Evolutionary conservation across 92 coral and sea anemone species (phyloP), one percentile per base, ranked within the genome.

Genomic region (Isaurus tuberculatus): DNA sequence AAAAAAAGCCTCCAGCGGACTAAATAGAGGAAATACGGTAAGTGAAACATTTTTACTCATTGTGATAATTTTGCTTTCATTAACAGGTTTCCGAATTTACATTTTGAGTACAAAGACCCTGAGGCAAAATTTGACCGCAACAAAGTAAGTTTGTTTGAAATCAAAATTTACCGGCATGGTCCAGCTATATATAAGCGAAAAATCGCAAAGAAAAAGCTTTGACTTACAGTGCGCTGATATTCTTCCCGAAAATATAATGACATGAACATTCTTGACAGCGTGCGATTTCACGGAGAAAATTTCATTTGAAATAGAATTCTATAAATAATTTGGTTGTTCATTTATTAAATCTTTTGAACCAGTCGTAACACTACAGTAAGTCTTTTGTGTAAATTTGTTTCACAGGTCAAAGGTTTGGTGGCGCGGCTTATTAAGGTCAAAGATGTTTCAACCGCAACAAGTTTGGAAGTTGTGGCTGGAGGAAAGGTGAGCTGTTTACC

Each of bases 61-160:
- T 3, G n/a, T 49, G 19, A 33, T 11, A 29, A 25, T 37, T n/a
- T 31, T 16, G 34, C 22, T 13, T 9, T 61, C 37, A 13, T 49
- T 88, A 79, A 65, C 40, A 96, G 99, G 81, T 96, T 96, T 90
- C 99, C 99, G 31, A 92, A 94, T 55, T 88, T 96, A 79, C 93
- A 92, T 85, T 96, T 96, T 90, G 92, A 93, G 29, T 96, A 96
- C 86, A 94, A 87, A 80, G 96, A 96, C 73, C 99, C 99, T 19
- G 99, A 96, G 85, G 83, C 98, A 75, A 91, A 83, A 15, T 96
- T 96, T 83, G 90, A 96, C 85, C 85, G 98, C 16, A 91, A 63
- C 30, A 94, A 96, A 90, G 99, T 96, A 65, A 73, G 87, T 19
- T 36, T 17, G 15, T 40, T 79, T 70, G 30, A 10, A 63, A n/a